Conservation (phyloP, 2,797 vertebrate genomes). For the Falco novaeseelandiae region DNA sequence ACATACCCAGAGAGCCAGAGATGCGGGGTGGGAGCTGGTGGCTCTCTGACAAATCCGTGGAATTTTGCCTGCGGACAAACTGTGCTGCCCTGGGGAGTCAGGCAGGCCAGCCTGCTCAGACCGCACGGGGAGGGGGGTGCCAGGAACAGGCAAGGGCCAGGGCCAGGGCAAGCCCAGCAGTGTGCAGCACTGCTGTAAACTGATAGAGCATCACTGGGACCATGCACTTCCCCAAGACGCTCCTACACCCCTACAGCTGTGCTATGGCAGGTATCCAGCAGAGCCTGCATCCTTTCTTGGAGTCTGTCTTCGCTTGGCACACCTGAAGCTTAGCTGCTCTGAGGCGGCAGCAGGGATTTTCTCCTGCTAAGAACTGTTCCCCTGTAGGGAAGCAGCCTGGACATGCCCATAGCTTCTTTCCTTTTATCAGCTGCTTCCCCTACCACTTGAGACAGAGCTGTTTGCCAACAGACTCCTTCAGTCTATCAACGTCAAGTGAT, state of each 20-base stretch:
- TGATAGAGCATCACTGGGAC: accelerated
- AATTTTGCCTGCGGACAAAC: not conserved
- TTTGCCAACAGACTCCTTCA: not conserved
- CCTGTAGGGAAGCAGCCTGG: not conserved
- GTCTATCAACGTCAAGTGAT: accelerated
- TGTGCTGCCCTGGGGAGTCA: no score
- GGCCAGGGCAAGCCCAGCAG: not conserved
- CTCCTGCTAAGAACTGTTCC: not conserved
- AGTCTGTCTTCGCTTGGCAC: not conserved
- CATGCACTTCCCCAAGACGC: accelerated
- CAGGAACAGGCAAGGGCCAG: not conserved
- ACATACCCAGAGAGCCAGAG: not conserved
- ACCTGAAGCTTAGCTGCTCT: not conserved
- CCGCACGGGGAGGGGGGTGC: no score
- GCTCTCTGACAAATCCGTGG: not conserved
- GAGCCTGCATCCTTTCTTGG: not conserved
- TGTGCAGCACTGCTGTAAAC: not conserved
- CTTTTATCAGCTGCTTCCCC: not conserved
- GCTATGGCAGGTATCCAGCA: not conserved
- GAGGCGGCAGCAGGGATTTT: not conserved
- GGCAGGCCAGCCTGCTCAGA: not conserved
- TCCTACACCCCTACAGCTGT: not conserved
- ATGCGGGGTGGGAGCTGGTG: accelerated
- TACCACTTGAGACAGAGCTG: accelerated
- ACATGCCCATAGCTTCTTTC: not conserved